Conservation (phyloP, 2,113 vertebrate species). For the Tragelaphus buxtoni region DNA sequence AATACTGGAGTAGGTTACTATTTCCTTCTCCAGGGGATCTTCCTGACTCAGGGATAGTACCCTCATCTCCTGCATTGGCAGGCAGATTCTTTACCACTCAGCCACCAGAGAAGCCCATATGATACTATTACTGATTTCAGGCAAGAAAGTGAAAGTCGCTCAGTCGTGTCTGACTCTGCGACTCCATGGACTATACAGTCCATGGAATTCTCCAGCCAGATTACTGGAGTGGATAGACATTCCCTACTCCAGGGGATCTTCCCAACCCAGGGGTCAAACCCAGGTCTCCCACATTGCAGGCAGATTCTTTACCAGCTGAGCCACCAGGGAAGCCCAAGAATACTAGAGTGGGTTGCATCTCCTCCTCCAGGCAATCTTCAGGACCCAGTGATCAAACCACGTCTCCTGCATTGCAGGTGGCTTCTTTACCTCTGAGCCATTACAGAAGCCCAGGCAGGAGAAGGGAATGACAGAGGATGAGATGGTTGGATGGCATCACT, state of each 20-base stretch:
- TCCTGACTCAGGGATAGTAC: not conserved
- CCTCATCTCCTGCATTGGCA: not conserved
- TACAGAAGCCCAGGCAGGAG: no score
- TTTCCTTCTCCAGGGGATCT: not conserved
- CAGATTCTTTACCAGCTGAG: not conserved
- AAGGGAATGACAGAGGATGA: no score
- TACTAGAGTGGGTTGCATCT: no score
- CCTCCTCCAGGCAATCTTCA: no score
- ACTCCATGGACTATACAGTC: not conserved
- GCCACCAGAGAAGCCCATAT: not conserved
- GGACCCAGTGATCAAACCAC: no score
- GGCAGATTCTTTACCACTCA: not conserved
- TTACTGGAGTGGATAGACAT: not conserved
- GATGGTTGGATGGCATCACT: no score
- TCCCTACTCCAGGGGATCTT: not conserved
- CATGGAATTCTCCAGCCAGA: not conserved
- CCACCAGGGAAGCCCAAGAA: not conserved
- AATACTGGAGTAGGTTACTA: not conserved
- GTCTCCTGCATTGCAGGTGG: no score
- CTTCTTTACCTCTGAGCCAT: no score
- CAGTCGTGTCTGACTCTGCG: not conserved
- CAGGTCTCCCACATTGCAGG: not conserved
- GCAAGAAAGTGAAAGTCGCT: not conserved
- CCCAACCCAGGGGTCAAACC: not conserved
- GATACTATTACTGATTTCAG: not conserved